Evolutionary conservation across 2,113 vertebrate genomes (phyloP).

Genomic region (Atherinomorus stipes): DNA sequence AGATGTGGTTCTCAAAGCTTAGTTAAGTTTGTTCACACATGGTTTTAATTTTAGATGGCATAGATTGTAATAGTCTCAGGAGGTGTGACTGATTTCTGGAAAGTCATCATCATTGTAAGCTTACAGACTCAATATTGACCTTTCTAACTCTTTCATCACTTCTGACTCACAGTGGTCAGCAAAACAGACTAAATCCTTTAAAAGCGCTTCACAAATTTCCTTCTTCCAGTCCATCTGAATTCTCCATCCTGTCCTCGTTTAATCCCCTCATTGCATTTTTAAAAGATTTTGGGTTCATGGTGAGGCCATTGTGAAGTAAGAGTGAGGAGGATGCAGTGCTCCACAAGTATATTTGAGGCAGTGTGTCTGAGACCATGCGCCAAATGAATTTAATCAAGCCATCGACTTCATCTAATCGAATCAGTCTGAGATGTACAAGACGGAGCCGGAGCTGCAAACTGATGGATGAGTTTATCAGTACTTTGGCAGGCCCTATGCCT

Average conservation of each 20-base stretch:
- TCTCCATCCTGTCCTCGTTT: neutral
- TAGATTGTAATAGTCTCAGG: conserved; percentile 10
- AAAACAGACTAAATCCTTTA: conserved; percentile 24
- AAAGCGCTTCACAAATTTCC: neutral
- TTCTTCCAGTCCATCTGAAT: neutral
- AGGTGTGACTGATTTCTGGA: conserved; percentile 36
- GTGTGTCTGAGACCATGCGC: conserved; percentile 13
- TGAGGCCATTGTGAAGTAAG: neutral
- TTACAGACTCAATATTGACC: conserved; percentile 20
- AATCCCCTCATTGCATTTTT: neutral
- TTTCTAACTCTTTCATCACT: conserved; percentile 18
- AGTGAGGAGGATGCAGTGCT: conserved; percentile 19
- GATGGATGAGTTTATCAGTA: conserved; percentile 52
- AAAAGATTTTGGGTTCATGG: neutral
- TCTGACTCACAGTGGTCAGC: conserved; percentile 44
- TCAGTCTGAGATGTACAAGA: conserved; percentile 35
- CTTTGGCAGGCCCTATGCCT: conserved; percentile 26
- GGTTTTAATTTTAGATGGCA: neutral
- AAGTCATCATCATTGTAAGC: conserved; percentile 39
- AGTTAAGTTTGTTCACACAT: conserved; percentile 4
- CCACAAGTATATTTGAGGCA: neutral
- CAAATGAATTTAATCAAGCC: conserved; percentile 63
- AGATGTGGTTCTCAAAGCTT: neutral
- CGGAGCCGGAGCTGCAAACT: conserved; percentile 34
- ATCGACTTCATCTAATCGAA: conserved; percentile 44